phyloP scores from a whole-genome alignment of 2,113 vertebrate species.

The Probosciger aterrimus region DNA sequence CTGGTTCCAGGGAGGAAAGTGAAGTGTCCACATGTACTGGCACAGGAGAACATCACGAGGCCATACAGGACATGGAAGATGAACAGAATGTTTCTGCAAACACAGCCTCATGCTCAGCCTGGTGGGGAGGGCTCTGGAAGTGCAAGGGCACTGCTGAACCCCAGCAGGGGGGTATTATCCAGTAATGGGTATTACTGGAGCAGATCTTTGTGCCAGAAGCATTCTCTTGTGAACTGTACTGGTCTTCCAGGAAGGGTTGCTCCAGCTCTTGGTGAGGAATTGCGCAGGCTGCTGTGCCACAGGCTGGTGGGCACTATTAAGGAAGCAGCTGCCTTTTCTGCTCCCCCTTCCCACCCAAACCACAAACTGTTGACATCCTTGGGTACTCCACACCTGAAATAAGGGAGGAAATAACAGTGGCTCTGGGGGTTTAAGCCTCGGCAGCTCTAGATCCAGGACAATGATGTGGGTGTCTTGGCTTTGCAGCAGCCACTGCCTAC shows the following conservation, averaged over 20 bases:
- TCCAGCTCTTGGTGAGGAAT: not conserved
- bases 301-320: not conserved
- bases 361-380: not conserved
- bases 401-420: not conserved
- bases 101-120: not conserved
- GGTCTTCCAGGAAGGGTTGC: not conserved
- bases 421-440: not conserved
- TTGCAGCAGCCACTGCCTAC: not conserved
- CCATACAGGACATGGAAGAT: accelerated
- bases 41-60: not conserved
- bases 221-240: not conserved
- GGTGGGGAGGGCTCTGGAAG: not conserved
- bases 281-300: not conserved
- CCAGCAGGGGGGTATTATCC: not conserved
- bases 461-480: not conserved
- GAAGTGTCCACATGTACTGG: not conserved
- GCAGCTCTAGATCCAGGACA: not conserved
- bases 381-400: not conserved
- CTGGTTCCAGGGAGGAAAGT: not conserved
- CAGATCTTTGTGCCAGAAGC: not conserved
- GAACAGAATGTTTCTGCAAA: not conserved
- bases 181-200: not conserved
- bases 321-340: not conserved
- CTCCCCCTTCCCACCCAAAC: not conserved
- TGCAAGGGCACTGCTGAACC: not conserved